phyloP scores from a whole-genome alignment of 2,888 invertebrate species.

The Craniophora ligustri region DNA sequence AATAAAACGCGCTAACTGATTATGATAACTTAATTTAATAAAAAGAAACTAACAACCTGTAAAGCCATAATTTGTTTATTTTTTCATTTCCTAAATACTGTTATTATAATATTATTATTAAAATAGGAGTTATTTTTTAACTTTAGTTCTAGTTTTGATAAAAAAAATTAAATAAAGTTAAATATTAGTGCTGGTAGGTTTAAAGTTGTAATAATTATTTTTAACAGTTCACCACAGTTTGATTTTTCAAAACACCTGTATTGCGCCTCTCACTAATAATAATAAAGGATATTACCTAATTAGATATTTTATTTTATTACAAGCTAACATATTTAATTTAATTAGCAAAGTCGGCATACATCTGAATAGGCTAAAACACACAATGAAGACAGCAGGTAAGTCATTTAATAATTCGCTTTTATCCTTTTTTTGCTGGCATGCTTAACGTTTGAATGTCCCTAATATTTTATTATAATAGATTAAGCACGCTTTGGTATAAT shows the following conservation, averaged over 20 bases:
- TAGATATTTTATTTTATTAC: slow-evolving; percentile 55
- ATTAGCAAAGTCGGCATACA: slow-evolving; percentile 1
- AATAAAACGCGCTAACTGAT: slow-evolving; percentile 62
- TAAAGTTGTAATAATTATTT: slow-evolving; percentile 65
- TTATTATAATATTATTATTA: slow-evolving; percentile 63
- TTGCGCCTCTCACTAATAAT: slow-evolving; percentile 79
- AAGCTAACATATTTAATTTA: background rate
- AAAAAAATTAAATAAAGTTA: slow-evolving; percentile 39
- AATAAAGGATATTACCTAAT: slow-evolving; percentile 65
- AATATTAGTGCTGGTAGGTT: slow-evolving; percentile 52
- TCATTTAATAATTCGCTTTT: slow-evolving; percentile 59
- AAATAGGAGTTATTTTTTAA: slow-evolving; percentile 50
- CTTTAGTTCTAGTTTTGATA: slow-evolving; percentile 43
- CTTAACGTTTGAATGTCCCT: slow-evolving; percentile 42
- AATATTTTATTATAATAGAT: slow-evolving; percentile 37
- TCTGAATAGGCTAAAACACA: slow-evolving; percentile 9
- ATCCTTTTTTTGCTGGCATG: slow-evolving; percentile 74
- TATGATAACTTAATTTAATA: slow-evolving; percentile 30
- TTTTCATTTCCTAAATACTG: slow-evolving; percentile 53
- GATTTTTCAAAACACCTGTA: slow-evolving; percentile 65
- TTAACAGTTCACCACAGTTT: slow-evolving; percentile 55
- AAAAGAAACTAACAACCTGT: slow-evolving; percentile 57
- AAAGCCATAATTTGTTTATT: slow-evolving; percentile 53
- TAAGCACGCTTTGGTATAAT: slow-evolving; percentile 33
- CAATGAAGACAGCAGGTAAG: slow-evolving; percentile 62